phyloP scores from a whole-genome alignment of 2,888 invertebrate genomes.

The Eupithecia subfuscata region DNA sequence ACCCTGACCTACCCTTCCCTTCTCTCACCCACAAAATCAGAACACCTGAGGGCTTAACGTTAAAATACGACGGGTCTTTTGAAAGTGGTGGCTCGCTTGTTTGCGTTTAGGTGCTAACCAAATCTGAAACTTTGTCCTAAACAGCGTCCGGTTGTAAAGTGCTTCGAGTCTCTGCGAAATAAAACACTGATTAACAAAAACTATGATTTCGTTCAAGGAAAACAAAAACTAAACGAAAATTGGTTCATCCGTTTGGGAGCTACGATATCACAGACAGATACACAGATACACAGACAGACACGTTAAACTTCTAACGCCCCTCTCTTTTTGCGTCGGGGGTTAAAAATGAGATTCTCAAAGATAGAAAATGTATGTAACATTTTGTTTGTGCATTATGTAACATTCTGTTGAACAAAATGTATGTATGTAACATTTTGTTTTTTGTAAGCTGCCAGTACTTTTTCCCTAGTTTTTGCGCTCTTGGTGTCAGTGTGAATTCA shows the following conservation, averaged over 20 bases:
- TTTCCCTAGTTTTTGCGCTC: background rate
- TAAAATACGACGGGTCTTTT: conserved; percentile 50
- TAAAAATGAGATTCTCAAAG: too few species aligned
- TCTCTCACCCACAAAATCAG: conserved; percentile 24
- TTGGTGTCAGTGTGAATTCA: too few species aligned
- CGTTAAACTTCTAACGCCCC: too few species aligned
- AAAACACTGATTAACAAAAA: background rate
- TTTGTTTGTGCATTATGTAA: too few species aligned
- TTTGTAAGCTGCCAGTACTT: background rate
- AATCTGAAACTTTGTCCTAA: conserved; percentile 73
- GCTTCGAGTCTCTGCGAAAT: conserved; percentile 18
- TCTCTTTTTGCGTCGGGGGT: too few species aligned
- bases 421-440: too few species aligned
- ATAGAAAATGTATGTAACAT: too few species aligned
- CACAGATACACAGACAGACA: too few species aligned
- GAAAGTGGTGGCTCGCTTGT: conserved; percentile 61
- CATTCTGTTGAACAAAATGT: too few species aligned
- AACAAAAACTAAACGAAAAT: too few species aligned
- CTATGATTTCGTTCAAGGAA: background rate
- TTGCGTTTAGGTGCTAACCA: conserved; percentile 72
- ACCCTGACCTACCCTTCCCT: conserved; percentile 46
- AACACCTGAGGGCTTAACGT: conserved; percentile 25
- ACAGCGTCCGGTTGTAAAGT: conserved; percentile 54
- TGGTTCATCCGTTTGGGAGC: too few species aligned
- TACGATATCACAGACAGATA: too few species aligned